Conservation (phyloP, 2,113 vertebrate species). For the Corynorhinus townsendii region DNA sequence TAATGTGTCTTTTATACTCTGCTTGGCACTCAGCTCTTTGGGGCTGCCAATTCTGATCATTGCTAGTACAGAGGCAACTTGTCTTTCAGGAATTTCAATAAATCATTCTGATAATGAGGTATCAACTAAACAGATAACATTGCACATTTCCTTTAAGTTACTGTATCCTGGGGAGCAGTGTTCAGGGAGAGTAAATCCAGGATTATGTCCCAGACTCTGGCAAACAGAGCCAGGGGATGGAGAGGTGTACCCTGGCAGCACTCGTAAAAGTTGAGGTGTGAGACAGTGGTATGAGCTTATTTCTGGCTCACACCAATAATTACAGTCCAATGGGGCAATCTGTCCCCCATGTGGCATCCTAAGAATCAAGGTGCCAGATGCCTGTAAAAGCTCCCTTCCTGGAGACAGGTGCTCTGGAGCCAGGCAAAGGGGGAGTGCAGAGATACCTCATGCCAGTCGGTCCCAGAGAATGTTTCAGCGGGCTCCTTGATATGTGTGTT, state of each 20-base stretch:
- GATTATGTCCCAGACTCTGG: background rate
- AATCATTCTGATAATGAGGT: background rate
- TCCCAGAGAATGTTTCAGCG: background rate
- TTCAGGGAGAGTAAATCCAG: background rate
- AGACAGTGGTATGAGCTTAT: background rate
- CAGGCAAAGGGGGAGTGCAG: accelerated
- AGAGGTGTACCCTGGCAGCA: background rate
- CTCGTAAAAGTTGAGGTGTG: background rate
- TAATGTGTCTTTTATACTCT: background rate
- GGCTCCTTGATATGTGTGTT: background rate
- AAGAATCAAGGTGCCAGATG: background rate
- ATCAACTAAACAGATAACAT: background rate
- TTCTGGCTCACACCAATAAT: background rate
- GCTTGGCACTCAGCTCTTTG: background rate
- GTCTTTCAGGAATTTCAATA: background rate
- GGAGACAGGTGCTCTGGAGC: background rate
- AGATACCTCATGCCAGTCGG: accelerated
- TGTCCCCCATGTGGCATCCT: background rate
- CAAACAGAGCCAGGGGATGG: too few species aligned
- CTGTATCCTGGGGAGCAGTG: background rate
- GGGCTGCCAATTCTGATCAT: background rate
- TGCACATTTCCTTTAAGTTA: background rate
- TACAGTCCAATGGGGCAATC: background rate
- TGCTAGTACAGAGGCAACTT: background rate
- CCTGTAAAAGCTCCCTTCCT: background rate